Conservation (phyloP, 2,113 vertebrate species). For the Raja brachyura region DNA sequence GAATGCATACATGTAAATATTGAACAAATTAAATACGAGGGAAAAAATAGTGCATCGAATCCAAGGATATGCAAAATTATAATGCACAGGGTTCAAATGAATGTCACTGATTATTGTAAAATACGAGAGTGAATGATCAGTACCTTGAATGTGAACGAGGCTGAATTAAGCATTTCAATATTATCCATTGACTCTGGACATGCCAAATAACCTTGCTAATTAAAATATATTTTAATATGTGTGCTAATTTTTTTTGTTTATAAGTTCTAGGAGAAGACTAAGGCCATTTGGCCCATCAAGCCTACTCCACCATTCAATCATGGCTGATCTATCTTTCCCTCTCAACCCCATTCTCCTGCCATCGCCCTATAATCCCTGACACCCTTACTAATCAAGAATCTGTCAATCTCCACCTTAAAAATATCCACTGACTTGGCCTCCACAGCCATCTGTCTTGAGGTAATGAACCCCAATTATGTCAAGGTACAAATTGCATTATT, state of each 20-base stretch:
- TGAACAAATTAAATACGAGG: neutral
- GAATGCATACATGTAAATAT: neutral
- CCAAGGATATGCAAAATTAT: neutral
- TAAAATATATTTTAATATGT: neutral
- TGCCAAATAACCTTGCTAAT: neutral
- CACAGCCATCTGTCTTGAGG: neutral
- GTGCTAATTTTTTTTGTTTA: neutral
- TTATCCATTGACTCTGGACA: neutral
- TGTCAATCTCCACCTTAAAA: no score
- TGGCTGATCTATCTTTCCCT: no score
- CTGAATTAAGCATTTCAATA: neutral
- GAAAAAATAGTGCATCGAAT: neutral
- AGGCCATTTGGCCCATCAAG: no score
- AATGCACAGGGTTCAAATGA: neutral
- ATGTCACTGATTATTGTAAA: neutral
- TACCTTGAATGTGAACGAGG: neutral
- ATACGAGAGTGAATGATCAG: neutral
- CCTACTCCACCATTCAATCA: no score
- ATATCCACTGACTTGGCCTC: no score
- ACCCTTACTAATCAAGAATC: no score
- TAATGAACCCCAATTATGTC: neutral
- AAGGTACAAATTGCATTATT: neutral
- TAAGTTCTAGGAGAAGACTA: no score
- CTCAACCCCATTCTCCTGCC: no score
- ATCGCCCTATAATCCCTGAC: no score